These are phyloP conservation scores for Petrolisthes cinctipes DNA, from an alignment of 2,888 invertebrate species.

Conservation along the genomic window DNA sequence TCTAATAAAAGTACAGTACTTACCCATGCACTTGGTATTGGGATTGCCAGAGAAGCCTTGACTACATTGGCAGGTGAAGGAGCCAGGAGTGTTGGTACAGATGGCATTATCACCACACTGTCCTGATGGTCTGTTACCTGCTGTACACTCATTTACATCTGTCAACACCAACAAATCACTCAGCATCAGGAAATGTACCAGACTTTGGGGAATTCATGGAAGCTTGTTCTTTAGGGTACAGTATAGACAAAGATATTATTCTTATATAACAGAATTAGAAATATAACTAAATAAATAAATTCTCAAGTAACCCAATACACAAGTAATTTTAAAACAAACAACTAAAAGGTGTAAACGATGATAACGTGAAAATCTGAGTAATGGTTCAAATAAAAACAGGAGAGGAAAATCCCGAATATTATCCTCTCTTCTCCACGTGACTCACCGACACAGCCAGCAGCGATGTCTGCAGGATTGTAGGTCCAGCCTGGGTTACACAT, in stretches of 20 bases:
- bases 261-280: neutral
- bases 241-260: no score
- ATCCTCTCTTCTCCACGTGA: conserved; percentile 8
- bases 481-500: conserved; percentile 95
- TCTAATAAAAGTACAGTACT: conserved; percentile 47
- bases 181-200: neutral
- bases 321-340: no score
- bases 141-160: conserved; percentile 93
- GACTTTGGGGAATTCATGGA: no score
- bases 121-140: conserved; percentile 81
- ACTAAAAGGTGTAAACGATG: no score
- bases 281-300: conserved; percentile 10
- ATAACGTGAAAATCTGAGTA: no score
- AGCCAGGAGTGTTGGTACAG: conserved; percentile 85
- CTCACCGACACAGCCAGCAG: conserved; percentile 85
- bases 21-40: conserved; percentile 79
- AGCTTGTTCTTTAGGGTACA: no score
- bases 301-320: no score
- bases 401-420: no score
- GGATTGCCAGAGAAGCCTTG: conserved; percentile 89
- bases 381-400: no score
- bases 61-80: conserved; percentile 85
- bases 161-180: conserved; percentile 55
- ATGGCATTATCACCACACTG: conserved; percentile 86
- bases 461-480: conserved; percentile 88